A percentile compares a stretch with the other conserved stretches of the same genome.
These are phyloP conservation scores for Drosophila neocordata DNA, from an alignment of 1,140 invertebrate genomes.

Conservation along the genomic window DNA sequence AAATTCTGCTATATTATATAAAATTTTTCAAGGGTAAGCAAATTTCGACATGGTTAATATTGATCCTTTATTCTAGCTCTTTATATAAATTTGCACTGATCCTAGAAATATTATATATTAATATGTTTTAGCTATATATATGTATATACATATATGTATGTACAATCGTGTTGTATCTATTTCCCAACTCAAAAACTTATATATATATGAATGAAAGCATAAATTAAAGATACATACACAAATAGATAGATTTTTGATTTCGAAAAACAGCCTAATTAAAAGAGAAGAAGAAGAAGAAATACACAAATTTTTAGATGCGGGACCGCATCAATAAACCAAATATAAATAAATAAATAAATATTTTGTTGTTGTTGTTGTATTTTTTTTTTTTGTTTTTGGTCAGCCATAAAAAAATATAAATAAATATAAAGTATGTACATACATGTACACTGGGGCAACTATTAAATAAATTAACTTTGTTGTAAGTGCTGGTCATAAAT, in stretches of 20 bases:
- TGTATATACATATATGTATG: not conserved
- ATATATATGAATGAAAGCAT: conserved; percentile 7
- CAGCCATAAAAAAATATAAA: conserved; percentile 6
- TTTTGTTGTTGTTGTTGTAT: too few species aligned
- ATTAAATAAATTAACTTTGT: conserved; percentile 81
- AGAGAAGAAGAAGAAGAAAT: not conserved
- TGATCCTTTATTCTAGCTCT: too few species aligned
- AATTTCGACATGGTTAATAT: too few species aligned
- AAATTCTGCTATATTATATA: too few species aligned
- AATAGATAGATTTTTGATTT: not conserved
- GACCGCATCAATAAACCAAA: conserved; percentile 3
- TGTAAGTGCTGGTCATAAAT: conserved; percentile 80
- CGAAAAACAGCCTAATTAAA: conserved; percentile 7
- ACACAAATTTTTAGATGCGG: not conserved
- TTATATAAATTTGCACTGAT: too few species aligned
- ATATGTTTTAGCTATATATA: too few species aligned
- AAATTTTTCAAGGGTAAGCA: too few species aligned
- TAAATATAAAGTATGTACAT: not conserved
- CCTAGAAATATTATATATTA: too few species aligned
- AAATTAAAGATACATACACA: not conserved
- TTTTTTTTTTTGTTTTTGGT: not conserved
- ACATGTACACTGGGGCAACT: conserved; percentile 51
- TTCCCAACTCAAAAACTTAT: not conserved
- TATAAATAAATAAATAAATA: not conserved
- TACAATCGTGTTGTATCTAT: not conserved